Evolutionary conservation across 2,888 invertebrate genomes (phyloP), one percentile per base, ranked within the genome.

Genomic region (Vesta saturnalis): DNA sequence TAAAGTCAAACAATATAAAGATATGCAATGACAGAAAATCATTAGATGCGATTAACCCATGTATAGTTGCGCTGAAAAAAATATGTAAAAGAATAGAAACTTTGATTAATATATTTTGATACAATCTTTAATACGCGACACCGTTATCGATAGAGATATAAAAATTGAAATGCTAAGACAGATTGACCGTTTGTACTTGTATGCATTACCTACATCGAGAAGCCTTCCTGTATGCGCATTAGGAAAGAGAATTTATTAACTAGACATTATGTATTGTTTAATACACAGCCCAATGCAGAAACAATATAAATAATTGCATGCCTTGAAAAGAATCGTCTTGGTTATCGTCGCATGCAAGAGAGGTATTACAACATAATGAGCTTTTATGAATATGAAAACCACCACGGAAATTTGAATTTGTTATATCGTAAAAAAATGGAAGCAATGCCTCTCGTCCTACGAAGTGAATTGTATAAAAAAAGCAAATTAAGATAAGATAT

Each of bases 301-400:
- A 70, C 56, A 69, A 64, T 64, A 64, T 62, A 64, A 70, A 63
- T 66, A 63, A 63, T 70, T 59, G 67, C 70, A 67, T 69, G 69
- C 63, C 66, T 69, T 35, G 55, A 30, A 63, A 60, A 64, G 67
- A 67, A 67, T 67, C 60, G 69, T 66, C 65, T 69, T 66, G 66
- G 69, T 65, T 65, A 65, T 64, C 57, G 73, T 77, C 73, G 76
- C 77, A 77, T 77, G 77, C 70, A 71, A 74, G 59, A 61, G 67
- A 52, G 64, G 72, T 67, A 73, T 74, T 74, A 73, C 73, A 70
- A 71, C 72, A 69, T 74, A 74, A 74, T 70, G 72, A 75, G 74
- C 73, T 74, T 73, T 75, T 74, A 73, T 67, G 72, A 76, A 73
- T 73, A 77, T 74, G 74, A 76, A 76, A 73, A 74, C 70, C 70